Conservation (phyloP, 1,140 invertebrate species). For the Hylyphantes graminicola region DNA sequence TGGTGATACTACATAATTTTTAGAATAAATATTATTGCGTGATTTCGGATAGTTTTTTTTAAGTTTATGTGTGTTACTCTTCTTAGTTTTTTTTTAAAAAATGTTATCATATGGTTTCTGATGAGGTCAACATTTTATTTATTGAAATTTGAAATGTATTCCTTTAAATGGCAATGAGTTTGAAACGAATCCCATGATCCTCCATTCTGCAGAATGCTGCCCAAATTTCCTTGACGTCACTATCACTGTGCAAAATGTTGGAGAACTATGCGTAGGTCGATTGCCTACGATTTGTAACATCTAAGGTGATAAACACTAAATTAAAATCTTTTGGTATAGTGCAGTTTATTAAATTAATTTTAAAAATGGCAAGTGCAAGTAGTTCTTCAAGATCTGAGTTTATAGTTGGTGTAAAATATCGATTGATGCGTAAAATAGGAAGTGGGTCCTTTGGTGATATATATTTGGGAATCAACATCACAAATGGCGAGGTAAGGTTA, state of each 20-base stretch:
- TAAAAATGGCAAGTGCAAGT: slow-evolving; percentile 61
- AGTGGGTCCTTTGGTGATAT: slow-evolving; percentile 99
- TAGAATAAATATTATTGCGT: no score
- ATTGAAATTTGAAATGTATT: no score
- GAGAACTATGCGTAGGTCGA: slow-evolving; percentile 51
- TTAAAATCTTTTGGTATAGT: slow-evolving; percentile 13
- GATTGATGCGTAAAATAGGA: slow-evolving; percentile 95
- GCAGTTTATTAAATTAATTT: slow-evolving; percentile 8
- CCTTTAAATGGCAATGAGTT: no score
- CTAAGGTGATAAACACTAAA: slow-evolving; percentile 22
- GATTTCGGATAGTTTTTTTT: no score
- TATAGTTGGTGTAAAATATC: slow-evolving; percentile 91
- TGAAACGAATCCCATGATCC: slow-evolving; percentile 3
- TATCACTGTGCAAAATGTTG: slow-evolving; percentile 48
- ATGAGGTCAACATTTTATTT: no score
- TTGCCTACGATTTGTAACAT: slow-evolving; percentile 49
- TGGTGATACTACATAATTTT: no score
- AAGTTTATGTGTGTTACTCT: no score
- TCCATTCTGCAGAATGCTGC: slow-evolving; percentile 31
- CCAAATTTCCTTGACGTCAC: slow-evolving; percentile 57
- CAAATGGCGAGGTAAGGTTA: slow-evolving; percentile 88
- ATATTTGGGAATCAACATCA: slow-evolving; percentile 95
- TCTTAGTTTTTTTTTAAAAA: no score
- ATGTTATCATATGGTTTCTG: no score
- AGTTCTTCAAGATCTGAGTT: slow-evolving; percentile 74